Evolutionary conservation across 2,888 invertebrate species (phyloP).

Genomic region (Yponomeuta malinellus): DNA sequence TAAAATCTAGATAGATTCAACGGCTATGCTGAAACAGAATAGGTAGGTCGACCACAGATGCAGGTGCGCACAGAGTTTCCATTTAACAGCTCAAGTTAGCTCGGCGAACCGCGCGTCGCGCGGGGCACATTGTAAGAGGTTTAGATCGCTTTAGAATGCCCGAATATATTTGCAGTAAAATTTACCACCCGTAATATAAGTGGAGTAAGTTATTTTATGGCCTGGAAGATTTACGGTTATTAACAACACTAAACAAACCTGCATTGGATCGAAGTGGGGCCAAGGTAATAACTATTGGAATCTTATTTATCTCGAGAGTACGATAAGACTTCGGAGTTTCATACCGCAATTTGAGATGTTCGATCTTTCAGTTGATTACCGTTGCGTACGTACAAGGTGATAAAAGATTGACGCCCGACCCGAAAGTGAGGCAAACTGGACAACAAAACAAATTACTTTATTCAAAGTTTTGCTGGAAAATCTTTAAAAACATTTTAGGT

Average conservation of each 20-base stretch:
- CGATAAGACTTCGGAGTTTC: neutral
- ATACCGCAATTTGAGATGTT: neutral
- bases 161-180: neutral
- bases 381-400: no score
- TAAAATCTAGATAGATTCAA: neutral
- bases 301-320: neutral
- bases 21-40: neutral
- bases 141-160: neutral
- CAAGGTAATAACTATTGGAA: neutral
- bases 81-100: slow-evolving; percentile 29
- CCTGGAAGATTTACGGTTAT: neutral
- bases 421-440: no score
- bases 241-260: neutral
- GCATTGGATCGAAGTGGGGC: neutral
- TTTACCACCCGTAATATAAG: neutral
- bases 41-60: slow-evolving; percentile 17
- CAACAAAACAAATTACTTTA: no score
- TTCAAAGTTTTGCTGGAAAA: no score
- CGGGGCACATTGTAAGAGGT: slow-evolving; percentile 1
- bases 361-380: neutral
- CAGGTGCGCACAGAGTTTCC: slow-evolving; percentile 24
- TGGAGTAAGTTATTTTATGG: neutral
- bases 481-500: no score
- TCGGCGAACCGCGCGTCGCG: neutral
- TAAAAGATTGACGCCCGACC: no score